Base-by-base conservation (phyloP, 1,140 invertebrate species). In the Drosophila triauraria region DNA sequence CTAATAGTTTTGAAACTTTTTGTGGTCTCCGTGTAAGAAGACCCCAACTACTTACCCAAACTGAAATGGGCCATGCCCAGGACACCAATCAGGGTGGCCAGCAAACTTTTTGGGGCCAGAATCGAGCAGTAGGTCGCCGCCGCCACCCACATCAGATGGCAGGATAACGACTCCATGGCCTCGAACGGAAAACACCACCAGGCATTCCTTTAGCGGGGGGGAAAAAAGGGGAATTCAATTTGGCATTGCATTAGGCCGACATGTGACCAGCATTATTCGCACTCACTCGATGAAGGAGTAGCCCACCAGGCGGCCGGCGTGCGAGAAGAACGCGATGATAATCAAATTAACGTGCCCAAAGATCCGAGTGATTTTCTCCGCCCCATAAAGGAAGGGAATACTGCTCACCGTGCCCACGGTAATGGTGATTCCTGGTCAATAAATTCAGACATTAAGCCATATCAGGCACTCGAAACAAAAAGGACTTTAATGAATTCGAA, bases 161-260 rank as follows among this genome's bases (percentile, higher is more conserved):
- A 97, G 1, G 97, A 97, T 9, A 98, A 93, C 2, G 96, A 96
- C 93, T 98, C 97, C 94, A 97, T 95, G 1, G 96, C 95, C 93
- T 98, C 97, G 83, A 97, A 97, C 2, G 96, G 96, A 80, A 98
- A 96, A 80, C 96, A 97, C 95, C 96, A 96, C 96, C 96, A 97
- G 10, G 96, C 96, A 92, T 96, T 96, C 82, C 96, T 97, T 77
- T 79, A n/a, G n/a, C n/a, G 42, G 60, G 27, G 69, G 12, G 12
- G 32, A 50, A 20, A 48, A 69, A 30, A 32, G 6, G 38, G n/a
- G n/a, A 63, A 59, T 60, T 56, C 35, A 58, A 46, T 63, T 78
- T 71, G 48, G 56, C 81, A 85, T 84, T 84, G 80, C 69, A 76
- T 81, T 81, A 75, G 50, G 44, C 60, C 23, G 51, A 72, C 62